phyloP scores from a whole-genome alignment of 2,888 invertebrate genomes.

The Dolomedes plantarius region DNA sequence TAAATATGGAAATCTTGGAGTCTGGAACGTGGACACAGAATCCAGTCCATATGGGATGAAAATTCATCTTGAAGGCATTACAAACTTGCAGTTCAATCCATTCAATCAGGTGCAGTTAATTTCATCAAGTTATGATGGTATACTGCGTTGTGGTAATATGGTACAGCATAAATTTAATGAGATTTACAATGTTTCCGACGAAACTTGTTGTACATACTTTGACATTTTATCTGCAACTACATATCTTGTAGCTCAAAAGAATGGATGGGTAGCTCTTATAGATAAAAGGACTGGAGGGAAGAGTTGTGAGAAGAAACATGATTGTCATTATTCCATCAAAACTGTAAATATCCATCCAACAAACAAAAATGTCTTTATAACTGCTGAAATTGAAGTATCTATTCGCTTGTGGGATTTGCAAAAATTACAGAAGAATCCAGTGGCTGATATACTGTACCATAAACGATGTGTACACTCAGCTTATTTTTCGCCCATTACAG shows the following conservation, averaged over 20 bases:
- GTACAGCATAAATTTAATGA: constrained; percentile 76
- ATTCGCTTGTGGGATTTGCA: constrained; percentile 77
- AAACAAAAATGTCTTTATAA: constrained; percentile 76
- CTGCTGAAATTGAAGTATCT: constrained; percentile 76
- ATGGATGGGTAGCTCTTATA: constrained; percentile 76
- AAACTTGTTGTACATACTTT: constrained; percentile 74
- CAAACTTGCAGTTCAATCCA: constrained; percentile 75
- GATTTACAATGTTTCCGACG: constrained; percentile 24
- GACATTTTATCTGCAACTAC: constrained; percentile 75
- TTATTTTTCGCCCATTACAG: constrained; percentile 78
- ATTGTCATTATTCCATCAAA: constrained; percentile 75
- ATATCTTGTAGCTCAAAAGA: constrained; percentile 76
- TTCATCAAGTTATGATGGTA: constrained; percentile 78
- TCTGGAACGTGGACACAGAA: constrained; percentile 76
- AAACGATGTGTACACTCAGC: constrained; percentile 76
- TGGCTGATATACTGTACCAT: constrained; percentile 74
- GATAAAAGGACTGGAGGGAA: constrained; percentile 75
- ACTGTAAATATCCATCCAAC: constrained; percentile 77
- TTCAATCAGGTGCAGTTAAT: constrained; percentile 74
- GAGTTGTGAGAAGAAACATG: constrained; percentile 30
- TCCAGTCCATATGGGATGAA: constrained; percentile 74
- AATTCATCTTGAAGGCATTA: constrained; percentile 76
- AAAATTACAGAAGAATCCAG: constrained; percentile 74
- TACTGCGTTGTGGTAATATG: constrained; percentile 77
- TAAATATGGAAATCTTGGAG: constrained; percentile 76